phyloP scores from a whole-genome alignment of 2,797 vertebrate genomes.

The Sternarchorhynchus goeldii region DNA sequence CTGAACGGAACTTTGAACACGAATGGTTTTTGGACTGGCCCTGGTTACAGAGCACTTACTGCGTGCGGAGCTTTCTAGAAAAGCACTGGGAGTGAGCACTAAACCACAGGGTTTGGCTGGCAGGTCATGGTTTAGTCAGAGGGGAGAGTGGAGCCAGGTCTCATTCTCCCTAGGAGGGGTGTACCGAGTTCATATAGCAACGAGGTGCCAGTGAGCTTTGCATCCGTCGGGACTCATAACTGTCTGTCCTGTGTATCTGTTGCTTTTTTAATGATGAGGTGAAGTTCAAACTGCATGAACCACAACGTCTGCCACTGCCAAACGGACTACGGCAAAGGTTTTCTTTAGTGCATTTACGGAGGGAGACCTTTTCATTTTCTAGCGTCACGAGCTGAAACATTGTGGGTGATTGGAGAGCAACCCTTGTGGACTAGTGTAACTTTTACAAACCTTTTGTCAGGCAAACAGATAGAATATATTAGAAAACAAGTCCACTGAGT shows the following conservation, averaged over 20 bases:
- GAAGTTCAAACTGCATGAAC: constrained; percentile 14
- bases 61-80: background rate
- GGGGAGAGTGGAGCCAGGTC: constrained; percentile 23
- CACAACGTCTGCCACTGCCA: constrained; percentile 24
- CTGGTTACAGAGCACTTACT: background rate
- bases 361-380: constrained; percentile 28
- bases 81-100: constrained; percentile 4
- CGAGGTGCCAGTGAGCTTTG: constrained; percentile 36
- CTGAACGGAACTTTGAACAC: background rate
- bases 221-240: constrained; percentile 27
- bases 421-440: constrained; percentile 3
- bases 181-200: constrained; percentile 49
- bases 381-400: constrained; percentile 5
- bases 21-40: background rate
- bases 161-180: background rate
- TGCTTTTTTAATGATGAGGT: constrained; percentile 42
- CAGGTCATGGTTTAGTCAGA: constrained; percentile 30
- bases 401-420: constrained; percentile 20
- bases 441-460: constrained; percentile 14
- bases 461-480: background rate
- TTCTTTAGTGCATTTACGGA: constrained; percentile 6
- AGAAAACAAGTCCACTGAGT: too few relatives aligned
- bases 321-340: constrained; percentile 1
- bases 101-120: constrained; percentile 33
- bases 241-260: constrained; percentile 7